phyloP scores from a whole-genome alignment of 30 jellyfish, hydroid and myxozoan species.

The Hydra vulgaris region DNA sequence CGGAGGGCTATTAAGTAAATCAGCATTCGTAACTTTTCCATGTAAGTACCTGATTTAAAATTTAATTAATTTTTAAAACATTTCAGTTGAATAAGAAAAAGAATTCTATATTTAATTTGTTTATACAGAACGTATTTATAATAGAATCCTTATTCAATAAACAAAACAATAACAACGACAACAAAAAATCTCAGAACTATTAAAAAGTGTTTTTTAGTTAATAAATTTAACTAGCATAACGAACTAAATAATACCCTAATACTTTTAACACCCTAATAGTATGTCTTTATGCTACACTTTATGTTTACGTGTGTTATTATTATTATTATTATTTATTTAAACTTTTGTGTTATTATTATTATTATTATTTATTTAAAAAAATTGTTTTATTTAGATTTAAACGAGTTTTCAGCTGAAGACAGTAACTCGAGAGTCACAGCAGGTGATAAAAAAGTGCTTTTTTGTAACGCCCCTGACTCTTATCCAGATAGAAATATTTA shows the following conservation, averaged over 20 bases:
- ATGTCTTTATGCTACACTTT: no score
- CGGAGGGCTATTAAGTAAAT: constrained; percentile 68
- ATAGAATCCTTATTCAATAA: no score
- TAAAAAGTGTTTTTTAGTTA: no score
- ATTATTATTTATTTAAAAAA: no score
- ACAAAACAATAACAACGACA: no score
- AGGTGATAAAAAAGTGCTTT: constrained; percentile 65
- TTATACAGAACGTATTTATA: no score
- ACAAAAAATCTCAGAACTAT: no score
- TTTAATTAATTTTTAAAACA: no score
- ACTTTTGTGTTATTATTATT: background rate
- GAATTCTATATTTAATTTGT: no score
- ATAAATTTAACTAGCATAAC: no score
- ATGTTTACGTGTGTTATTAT: background rate
- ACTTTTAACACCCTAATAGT: no score
- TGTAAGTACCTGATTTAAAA: constrained; percentile 58
- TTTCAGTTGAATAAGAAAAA: background rate
- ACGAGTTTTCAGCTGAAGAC: constrained; percentile 55
- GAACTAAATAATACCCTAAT: no score
- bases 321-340: background rate
- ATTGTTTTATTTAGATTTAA: constrained; percentile 48
- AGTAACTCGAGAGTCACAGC: constrained; percentile 58
- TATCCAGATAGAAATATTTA: constrained; percentile 75
- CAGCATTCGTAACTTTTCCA: constrained; percentile 68
- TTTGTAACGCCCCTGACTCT: constrained; percentile 93